These are phyloP conservation scores for Callocephalon fimbriatum DNA, from an alignment of 2,113 vertebrate genomes.

Conservation along the genomic window DNA sequence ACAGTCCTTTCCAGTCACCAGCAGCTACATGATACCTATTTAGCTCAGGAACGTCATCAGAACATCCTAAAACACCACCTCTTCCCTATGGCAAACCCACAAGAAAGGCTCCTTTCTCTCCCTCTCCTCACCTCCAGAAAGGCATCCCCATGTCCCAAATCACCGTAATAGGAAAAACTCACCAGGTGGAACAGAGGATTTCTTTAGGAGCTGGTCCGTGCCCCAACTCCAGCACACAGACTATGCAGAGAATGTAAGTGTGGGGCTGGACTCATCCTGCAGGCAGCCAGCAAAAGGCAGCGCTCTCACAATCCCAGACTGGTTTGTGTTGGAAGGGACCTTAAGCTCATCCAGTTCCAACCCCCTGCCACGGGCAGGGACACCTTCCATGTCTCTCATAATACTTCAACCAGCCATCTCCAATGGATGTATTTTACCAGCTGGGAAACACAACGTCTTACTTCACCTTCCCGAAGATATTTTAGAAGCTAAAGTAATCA, in stretches of 20 bases:
- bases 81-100: background rate
- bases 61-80: background rate
- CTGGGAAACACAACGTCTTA: background rate
- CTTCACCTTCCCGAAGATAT: background rate
- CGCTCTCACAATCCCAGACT: fast-evolving
- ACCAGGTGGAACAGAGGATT: fast-evolving
- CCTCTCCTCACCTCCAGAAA: fast-evolving
- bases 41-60: background rate
- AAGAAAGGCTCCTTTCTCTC: background rate
- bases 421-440: background rate
- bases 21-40: background rate
- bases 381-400: background rate
- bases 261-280: fast-evolving
- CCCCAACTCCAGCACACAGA: background rate
- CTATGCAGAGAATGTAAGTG: fast-evolving
- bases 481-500: background rate
- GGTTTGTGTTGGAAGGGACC: background rate
- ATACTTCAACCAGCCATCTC: background rate
- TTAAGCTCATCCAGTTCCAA: background rate
- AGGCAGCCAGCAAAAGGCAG: background rate
- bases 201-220: background rate
- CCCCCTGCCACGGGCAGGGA: background rate
- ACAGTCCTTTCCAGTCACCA: background rate
- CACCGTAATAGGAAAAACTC: fast-evolving
- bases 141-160: fast-evolving